Base-by-base conservation (phyloP, 2,113 vertebrate species). In the Ancistrus triradiatus region DNA sequence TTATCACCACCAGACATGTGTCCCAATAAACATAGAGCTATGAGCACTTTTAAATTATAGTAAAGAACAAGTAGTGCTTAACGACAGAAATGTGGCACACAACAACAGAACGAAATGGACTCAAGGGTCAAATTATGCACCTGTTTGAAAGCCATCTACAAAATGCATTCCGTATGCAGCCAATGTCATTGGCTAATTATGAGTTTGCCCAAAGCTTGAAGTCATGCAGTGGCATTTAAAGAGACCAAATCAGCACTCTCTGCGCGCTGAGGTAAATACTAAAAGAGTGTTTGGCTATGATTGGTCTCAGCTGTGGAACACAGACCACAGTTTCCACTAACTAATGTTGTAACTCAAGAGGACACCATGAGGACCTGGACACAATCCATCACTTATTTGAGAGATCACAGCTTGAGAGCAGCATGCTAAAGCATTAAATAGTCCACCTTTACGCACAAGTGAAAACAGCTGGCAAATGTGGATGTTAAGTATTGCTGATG, bases 221-320 rank as follows among this genome's bases (percentile, higher is more conserved):
- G 48, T 77, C 72, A 77, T 35, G 68, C 57, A 42, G 46, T 70
- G 59, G 61, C 31, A 64, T 73, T 81, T 69, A 66, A 69, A 65
- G 48, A 72, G 71, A 56, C 56, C 52, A 46, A 59, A 31, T 31
- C 66, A 25, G 46, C 57, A 67, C 68, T 66, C 70, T 71, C 73
- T 43, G 8, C 52, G 35, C 63, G 67, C 31, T 48, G 61, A 72
- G 65, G 69, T 75, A 77, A 86, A 77, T 66, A 70, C 49, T 43
- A 25, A 63, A 65, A 27, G 50, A 53, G 55, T 66, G 72, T 73
- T 80, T n/a, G n/a, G 77, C 75, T 78, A 55, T 82, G 81, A 82
- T 77, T 73, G 56, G 7, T 28, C 49, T 81, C 78, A 82, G 77
- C 79, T 81, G 77, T 73, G 69, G 22, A 19, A 53, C 1, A 56